These are phyloP conservation scores for Callospermophilus lateralis DNA, from an alignment of 2,113 vertebrate species.

Conservation along the genomic window DNA sequence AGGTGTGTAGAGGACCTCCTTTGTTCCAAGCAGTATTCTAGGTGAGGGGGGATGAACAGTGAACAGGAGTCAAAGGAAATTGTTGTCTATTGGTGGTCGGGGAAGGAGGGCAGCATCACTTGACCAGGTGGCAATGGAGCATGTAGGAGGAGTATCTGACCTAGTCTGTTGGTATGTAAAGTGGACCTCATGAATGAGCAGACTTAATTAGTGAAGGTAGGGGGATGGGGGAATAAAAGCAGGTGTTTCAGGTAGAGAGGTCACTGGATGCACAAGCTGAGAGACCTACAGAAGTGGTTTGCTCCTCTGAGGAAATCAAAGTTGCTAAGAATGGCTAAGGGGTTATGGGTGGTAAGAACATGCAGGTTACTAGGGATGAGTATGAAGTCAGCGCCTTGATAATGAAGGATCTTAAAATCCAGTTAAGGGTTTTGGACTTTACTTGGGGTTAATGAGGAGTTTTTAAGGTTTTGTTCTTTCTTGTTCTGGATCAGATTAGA, in stretches of 20 bases:
- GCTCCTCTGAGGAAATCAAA: neutral
- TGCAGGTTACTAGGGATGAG: neutral
- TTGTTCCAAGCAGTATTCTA: neutral
- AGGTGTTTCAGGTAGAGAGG: neutral
- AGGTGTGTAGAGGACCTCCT: neutral
- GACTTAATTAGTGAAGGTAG: neutral
- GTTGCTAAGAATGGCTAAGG: neutral
- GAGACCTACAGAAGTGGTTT: neutral
- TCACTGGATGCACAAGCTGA: neutral
- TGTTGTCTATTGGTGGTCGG: neutral
- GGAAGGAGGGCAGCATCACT: neutral
- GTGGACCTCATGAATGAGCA: neutral
- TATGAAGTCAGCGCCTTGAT: neutral
- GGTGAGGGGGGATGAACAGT: neutral
- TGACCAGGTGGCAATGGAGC: neutral
- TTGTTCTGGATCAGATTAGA: constrained; percentile 1
- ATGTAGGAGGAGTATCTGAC: rapidly evolving
- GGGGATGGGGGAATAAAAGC: neutral
- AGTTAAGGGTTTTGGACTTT: neutral
- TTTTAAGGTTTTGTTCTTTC: neutral
- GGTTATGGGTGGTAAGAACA: neutral
- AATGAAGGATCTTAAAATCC: neutral
- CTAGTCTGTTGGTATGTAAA: too few species aligned
- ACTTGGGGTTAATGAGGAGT: neutral
- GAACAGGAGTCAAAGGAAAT: neutral